Evolutionary conservation across 2,113 vertebrate genomes (phyloP).

Genomic region (Erythrolamprus reginae): DNA sequence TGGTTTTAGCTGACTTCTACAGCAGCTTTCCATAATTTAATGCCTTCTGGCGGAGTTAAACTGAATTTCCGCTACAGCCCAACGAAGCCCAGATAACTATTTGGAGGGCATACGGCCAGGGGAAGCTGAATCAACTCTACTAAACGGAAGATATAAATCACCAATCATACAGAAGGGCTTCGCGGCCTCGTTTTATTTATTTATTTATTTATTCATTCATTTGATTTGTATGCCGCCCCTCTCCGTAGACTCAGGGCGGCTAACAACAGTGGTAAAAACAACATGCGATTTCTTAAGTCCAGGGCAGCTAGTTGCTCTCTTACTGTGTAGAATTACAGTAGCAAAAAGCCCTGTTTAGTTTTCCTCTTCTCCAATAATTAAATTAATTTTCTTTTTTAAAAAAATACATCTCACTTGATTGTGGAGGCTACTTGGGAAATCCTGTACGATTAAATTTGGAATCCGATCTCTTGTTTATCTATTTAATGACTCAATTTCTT

Average conservation of each 20-base stretch:
- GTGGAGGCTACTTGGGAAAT: not conserved
- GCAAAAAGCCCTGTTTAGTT: too few species aligned
- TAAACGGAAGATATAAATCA: not conserved
- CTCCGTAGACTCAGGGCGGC: too few species aligned
- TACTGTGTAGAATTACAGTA: not conserved
- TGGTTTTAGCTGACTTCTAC: not conserved
- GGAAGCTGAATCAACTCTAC: not conserved
- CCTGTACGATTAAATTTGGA: not conserved
- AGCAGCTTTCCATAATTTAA: not conserved
- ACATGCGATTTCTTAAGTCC: not conserved
- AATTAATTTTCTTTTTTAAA: too few species aligned
- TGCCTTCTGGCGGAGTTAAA: not conserved
- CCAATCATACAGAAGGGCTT: not conserved
- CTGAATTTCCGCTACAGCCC: not conserved
- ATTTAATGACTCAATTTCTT: not conserved
- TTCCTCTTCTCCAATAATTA: not conserved
- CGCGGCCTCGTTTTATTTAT: too few species aligned
- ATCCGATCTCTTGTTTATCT: not conserved
- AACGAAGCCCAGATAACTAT: not conserved
- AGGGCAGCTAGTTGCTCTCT: not conserved
- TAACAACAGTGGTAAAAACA: too few species aligned
- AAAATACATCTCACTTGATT: not conserved
- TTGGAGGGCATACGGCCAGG: not conserved
- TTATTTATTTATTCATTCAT: too few species aligned
- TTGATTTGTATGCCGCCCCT: too few species aligned